Base-by-base conservation (phyloP, 2,113 vertebrate genomes). In the Thryonomys swinderianus region DNA sequence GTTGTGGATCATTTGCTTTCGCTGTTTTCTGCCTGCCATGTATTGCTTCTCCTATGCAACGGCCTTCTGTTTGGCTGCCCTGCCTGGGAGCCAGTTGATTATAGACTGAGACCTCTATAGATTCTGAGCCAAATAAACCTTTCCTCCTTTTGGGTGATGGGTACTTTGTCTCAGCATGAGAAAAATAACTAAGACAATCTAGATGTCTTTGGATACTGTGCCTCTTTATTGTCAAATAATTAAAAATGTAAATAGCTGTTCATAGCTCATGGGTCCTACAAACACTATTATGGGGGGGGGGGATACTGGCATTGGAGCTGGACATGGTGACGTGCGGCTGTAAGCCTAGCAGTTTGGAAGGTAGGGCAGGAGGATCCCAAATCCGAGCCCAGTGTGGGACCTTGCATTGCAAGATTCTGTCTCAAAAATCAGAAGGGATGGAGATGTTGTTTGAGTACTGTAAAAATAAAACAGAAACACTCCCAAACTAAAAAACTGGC, bases 181-280 rank as follows among this genome's bases (percentile, higher is more conserved):
- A 42, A 42, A 42, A 73, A 5, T 42, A 42, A 73, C 2, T 40
- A 25, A 27, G 21, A 73, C 23, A 25, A 42, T 42, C 21, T 88
- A n/a, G 64, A 4, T 92, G 48, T 51, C 21, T 51, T 82, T 48
- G 76, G 74, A 74, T 90, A 81, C 85, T 80, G 18, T 73, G 62
- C 16, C 57, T 91, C 20, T 84, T 69, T 40, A 93, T 55, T 80
- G 45, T 48, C 21, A 64, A 34, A 3, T 34, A 73, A 42, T 88
- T 82, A 74, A 96, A 40, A 92, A 85, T 88, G 45, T 67, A 25
- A n/a, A 32, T 85, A 92, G 67, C 10, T 45, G 48, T 90, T 90
- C 40, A 87, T 84, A 89, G 55, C 42, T 93, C 20, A 61, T n/a
- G 34, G 3, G 2, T 55, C 76, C 3, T 90, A 34, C 20, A 90